Conservation (phyloP, 37 sponge, comb jelly and placozoan species). For the Hexactinellida sp. region DNA sequence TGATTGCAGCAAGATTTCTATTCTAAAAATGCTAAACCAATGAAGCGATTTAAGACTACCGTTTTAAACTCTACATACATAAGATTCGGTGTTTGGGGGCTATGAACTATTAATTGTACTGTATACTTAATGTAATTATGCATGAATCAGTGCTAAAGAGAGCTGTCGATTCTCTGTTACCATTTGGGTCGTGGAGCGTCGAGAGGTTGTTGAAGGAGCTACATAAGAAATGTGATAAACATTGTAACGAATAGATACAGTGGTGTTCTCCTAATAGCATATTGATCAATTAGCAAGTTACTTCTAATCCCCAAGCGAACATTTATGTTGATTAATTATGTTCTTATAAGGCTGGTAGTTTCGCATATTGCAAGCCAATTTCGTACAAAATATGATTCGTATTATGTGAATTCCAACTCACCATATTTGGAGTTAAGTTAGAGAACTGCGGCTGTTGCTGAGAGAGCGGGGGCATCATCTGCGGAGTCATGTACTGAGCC, state of each 20-base stretch:
- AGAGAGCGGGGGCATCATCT: background rate
- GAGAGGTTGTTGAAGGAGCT: background rate
- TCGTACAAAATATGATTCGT: no score
- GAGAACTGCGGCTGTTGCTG: slow-evolving; percentile 1
- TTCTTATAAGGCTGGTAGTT: no score
- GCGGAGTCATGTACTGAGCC: slow-evolving; percentile 6
- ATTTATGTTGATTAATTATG: no score
- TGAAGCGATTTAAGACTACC: slow-evolving; percentile 17
- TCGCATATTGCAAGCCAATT: no score
- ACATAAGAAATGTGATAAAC: background rate
- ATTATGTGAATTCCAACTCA: no score
- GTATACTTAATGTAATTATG: slow-evolving; percentile 14
- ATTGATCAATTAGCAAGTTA: no score
- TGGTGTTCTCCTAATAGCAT: no score
- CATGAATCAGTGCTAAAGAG: background rate
- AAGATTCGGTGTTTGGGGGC: slow-evolving; percentile 4
- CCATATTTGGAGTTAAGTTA: background rate
- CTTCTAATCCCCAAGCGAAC: no score
- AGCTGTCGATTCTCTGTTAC: background rate
- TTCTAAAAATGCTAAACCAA: slow-evolving; percentile 18
- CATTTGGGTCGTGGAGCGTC: background rate
- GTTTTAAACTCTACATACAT: slow-evolving; percentile 1
- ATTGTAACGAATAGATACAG: background rate
- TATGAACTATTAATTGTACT: slow-evolving; percentile 6
- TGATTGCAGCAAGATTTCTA: slow-evolving; percentile 15